Evolutionary conservation across 2,113 vertebrate genomes (phyloP).

Genomic region (Gorsachius goisagi): DNA sequence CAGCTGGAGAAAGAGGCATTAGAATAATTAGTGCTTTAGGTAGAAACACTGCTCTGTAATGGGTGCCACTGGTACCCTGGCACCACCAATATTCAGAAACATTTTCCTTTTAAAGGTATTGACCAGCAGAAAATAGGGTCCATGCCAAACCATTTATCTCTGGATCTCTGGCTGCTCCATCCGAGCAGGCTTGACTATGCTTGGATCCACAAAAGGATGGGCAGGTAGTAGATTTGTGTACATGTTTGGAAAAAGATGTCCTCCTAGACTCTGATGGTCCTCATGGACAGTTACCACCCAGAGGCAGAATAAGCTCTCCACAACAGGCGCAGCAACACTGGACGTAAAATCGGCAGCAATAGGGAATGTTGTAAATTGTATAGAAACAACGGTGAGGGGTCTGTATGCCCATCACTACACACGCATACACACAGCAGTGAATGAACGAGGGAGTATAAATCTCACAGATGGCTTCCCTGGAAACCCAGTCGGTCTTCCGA

Average conservation of each 20-base stretch:
- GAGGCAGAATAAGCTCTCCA: not conserved
- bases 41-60: not conserved
- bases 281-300: rapidly evolving
- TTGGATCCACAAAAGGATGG: not conserved
- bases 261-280: not conserved
- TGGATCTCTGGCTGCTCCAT: rapidly evolving
- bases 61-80: not conserved
- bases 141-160: not conserved
- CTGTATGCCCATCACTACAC: not conserved
- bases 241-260: not conserved
- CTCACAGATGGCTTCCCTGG: not conserved
- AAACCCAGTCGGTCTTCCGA: not conserved
- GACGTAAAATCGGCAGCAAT: rapidly evolving
- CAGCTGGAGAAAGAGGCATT: constrained; percentile 73
- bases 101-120: not conserved
- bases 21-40: not conserved
- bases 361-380: not conserved
- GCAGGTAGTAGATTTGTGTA: not conserved
- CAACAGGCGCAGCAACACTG: not conserved
- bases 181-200: not conserved
- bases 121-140: not conserved
- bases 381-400: not conserved
- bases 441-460: not conserved
- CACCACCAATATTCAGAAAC: not conserved
- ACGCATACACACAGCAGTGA: not conserved